Evolutionary conservation across 2,797 vertebrate genomes (phyloP).

Genomic region (Cirrhinus molitorella): DNA sequence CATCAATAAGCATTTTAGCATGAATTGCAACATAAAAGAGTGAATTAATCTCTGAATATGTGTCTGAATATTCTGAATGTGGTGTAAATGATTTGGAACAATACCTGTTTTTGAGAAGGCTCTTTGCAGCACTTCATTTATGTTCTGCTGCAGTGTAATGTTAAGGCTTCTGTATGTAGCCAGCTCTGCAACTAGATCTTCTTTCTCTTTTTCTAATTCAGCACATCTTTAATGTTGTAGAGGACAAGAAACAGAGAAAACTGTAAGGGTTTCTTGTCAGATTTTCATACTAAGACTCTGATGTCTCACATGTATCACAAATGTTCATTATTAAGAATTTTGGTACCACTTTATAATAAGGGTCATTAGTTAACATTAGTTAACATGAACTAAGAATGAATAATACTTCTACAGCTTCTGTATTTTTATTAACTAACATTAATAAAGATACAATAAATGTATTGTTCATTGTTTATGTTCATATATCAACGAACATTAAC

Average conservation of each 20-base stretch:
- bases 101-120: neutral
- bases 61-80: too few relatives aligned
- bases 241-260: neutral
- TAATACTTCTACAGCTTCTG: too few relatives aligned
- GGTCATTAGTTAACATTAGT: too few relatives aligned
- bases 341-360: too few relatives aligned
- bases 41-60: too few relatives aligned
- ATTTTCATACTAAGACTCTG: neutral
- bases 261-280: neutral
- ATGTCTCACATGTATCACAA: neutral
- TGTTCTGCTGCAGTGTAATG: neutral
- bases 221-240: neutral
- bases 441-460: too few relatives aligned
- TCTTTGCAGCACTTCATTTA: constrained; percentile 3
- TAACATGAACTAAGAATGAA: too few relatives aligned
- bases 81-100: neutral
- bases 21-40: too few relatives aligned
- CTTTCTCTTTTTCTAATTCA: neutral
- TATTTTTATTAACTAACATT: too few relatives aligned
- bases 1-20: too few relatives aligned
- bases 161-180: neutral
- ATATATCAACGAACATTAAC: too few relatives aligned
- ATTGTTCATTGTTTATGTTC: too few relatives aligned
- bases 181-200: neutral
- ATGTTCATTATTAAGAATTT: neutral